Evolutionary conservation across 2,113 vertebrate genomes (phyloP).

Genomic region (Coptodon rendalli): DNA sequence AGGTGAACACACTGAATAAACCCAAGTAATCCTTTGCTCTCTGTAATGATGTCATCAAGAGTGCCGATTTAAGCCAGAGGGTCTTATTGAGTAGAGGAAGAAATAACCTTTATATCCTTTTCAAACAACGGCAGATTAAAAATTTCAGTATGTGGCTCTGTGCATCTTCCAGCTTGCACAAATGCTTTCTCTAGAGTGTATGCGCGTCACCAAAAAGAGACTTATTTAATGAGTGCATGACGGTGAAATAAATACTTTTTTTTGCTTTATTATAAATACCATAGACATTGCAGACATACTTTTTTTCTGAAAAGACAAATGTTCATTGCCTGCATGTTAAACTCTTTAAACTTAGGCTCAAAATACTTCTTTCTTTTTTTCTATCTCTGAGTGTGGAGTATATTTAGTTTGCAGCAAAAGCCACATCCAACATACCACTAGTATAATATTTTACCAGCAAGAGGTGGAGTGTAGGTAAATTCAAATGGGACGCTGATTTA

Average conservation of each 20-base stretch:
- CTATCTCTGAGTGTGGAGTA: not conserved
- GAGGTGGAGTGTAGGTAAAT: not conserved
- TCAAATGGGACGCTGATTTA: not conserved
- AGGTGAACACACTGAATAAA: not conserved
- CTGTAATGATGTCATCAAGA: slow-evolving; percentile 12
- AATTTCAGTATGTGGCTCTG: not conserved
- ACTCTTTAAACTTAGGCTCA: not conserved
- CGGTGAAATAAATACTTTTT: not conserved
- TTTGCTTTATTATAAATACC: not conserved
- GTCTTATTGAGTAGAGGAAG: not conserved
- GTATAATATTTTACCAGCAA: not conserved
- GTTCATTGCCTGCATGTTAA: not conserved
- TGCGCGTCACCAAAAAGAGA: not conserved
- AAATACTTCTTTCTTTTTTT: not conserved
- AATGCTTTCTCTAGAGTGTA: not conserved
- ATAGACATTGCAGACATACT: not conserved
- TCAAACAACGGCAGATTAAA: not conserved
- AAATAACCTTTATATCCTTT: not conserved
- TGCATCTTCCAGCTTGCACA: not conserved
- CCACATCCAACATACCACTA: not conserved
- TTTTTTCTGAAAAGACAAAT: not conserved
- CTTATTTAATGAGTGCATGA: not conserved
- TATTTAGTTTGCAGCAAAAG: not conserved
- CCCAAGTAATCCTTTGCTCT: not conserved
- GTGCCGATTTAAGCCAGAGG: not conserved